These are phyloP conservation scores for Nasonia vitripennis DNA, from an alignment of 1,140 invertebrate species.

Conservation along the genomic window DNA sequence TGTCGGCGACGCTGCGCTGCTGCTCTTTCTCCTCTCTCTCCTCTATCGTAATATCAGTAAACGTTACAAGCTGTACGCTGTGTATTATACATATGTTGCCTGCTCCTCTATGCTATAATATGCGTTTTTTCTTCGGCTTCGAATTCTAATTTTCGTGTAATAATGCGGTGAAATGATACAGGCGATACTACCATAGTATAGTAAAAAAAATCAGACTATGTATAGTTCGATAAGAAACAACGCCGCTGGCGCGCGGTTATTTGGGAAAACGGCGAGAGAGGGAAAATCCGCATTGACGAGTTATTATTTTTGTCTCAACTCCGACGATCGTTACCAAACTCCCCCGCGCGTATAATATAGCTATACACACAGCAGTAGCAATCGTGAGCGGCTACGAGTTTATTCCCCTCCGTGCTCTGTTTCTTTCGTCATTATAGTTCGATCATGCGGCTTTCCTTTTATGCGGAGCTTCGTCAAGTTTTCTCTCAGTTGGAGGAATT, in stretches of 20 bases:
- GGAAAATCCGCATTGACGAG: background rate
- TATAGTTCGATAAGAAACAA: background rate
- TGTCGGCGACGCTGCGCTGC: background rate
- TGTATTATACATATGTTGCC: background rate
- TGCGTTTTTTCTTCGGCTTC: background rate
- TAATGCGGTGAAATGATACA: too few relatives aligned
- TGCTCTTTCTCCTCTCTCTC: background rate
- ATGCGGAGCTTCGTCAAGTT: background rate
- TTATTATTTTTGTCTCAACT: background rate
- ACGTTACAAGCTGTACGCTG: background rate
- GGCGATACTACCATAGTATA: too few relatives aligned
- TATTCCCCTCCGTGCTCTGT: background rate
- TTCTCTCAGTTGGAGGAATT: background rate
- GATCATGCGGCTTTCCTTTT: background rate
- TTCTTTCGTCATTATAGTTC: conserved; percentile 4
- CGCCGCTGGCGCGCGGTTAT: background rate
- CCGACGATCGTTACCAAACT: background rate
- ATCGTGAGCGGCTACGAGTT: background rate
- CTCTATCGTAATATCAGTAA: background rate
- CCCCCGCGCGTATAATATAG: background rate
- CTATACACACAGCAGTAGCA: background rate
- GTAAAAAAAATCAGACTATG: background rate
- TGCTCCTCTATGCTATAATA: background rate
- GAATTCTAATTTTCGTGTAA: background rate
- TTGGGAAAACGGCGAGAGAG: background rate